Evolutionary conservation across 2,888 invertebrate species (phyloP), one percentile per base, ranked within the genome.

Genomic region (Athalia cordata): DNA sequence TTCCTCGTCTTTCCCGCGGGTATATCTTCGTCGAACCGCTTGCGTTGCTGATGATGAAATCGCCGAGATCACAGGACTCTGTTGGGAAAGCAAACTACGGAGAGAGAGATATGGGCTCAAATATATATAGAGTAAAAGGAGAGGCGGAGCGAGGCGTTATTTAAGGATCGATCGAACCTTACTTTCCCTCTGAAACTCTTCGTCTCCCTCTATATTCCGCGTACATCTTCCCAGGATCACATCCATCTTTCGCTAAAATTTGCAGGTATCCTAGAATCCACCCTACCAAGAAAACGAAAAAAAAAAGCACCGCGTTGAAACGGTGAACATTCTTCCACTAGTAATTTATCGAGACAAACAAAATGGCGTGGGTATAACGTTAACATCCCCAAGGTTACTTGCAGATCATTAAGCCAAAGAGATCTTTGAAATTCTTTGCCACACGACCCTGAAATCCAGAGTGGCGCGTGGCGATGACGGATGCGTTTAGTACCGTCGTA

Each of bases 391-490:
- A 29, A 29, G 29, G 29, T 29, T 29, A 29, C 29, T 29, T 29
- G 29, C 1, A 29, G 29, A 29, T 29, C 29, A 2, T 29, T 29
- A 29, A 66, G n/a, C 7, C n/a, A 43, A 15, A 13, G 55, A 29
- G 47, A 9, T 29, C 13, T 68, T 68, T 13, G 45, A 47, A 59
- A 59, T 59, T 59, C 15, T 45, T 29, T 29, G 29, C 29, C 29
- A n/a, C 50, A 52, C 8, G 47, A 43, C 75, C 75, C 62, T 75
- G 62, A 43, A 29, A 64, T 75, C 15, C 15, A 50, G 43, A 29
- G 50, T 75, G 86, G 86, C 88, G 88, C 87, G 87, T 87, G 88
- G 85, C 87, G 83, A 82, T 85, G 87, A 86, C 84, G 85, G 83
- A 86, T 87, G 85, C 85, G 84, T 85, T 84, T 82, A 82, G 81